A percentile compares a stretch with the other conserved stretches of the same genome.
Evolutionary conservation across 2,888 invertebrate species (phyloP).

Genomic region (Lasioglossum vierecki): DNA sequence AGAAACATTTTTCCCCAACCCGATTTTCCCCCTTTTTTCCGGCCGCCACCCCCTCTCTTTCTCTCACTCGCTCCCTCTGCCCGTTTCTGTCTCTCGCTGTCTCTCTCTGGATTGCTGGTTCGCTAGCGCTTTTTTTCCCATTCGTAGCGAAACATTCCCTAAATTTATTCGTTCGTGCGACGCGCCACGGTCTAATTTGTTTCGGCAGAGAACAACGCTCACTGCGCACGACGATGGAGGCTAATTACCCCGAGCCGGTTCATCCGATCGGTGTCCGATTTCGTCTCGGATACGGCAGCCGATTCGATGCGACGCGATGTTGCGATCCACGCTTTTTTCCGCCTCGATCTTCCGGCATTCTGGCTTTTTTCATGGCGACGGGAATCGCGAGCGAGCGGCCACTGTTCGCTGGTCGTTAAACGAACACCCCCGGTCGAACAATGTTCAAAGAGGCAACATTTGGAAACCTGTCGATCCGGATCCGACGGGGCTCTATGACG

Average conservation of each 20-base stretch:
- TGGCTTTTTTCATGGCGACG: conserved; percentile 8
- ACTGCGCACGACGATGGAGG: conserved; percentile 61
- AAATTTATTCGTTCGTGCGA: conserved; percentile 76
- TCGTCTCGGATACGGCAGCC: conserved; percentile 53
- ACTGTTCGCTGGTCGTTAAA: conserved; percentile 9
- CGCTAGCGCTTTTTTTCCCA: neutral
- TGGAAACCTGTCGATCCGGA: conserved; percentile 3
- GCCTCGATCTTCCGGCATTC: conserved; percentile 24
- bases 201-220: conserved; percentile 67
- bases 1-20: conserved; percentile 77
- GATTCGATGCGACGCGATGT: conserved; percentile 10
- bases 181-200: conserved; percentile 71
- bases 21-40: conserved; percentile 64
- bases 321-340: conserved; percentile 10
- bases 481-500: neutral
- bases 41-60: conserved; percentile 37
- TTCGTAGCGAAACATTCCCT: conserved; percentile 71
- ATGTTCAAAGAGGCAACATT: neutral
- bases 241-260: conserved; percentile 68
- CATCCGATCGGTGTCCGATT: conserved; percentile 67
- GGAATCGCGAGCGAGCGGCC: neutral
- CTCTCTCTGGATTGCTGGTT: neutral
- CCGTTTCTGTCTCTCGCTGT: neutral
- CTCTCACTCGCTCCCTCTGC: neutral
- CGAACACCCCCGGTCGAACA: neutral